Evolutionary conservation across 2,888 invertebrate species (phyloP), one percentile per base, ranked within the genome.

Genomic region (Pristionchus japonicus): DNA sequence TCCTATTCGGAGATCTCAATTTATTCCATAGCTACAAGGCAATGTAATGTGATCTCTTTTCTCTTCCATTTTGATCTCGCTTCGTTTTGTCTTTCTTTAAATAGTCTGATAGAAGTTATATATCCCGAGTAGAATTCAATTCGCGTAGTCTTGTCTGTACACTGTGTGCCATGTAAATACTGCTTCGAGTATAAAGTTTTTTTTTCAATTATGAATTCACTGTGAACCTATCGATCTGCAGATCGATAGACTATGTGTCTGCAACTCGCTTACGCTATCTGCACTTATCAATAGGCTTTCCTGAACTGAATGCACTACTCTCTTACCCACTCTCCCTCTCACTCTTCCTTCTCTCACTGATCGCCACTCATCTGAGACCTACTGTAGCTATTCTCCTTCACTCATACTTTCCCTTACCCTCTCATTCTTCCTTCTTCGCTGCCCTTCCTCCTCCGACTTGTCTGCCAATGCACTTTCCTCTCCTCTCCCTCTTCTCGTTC

Each of bases 1-100:
- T 91, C 17, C 57, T 91, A 3, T 91, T 91, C 52, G 91, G 91
- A 82, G 87, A 89, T 88, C 64, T 90, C n/a, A 43, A 82, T 34
- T 20, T 90, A 40, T 90, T 91, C 49, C 70, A 89, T 47, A 34
- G 13, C 11, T 57, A 82, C 64, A 87, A 87, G 40, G 83, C 84
- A 7, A 34, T 37, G 15, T 61, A 84, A 57, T 83, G 57, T 74
- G 13, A 74, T 74, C 74, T 74, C 27, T 74, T 34, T 40, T 37
- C 74, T 20, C n/a, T 34, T 17, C 37, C 74, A 34, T n/a, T 15
- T 17, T 17, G 34, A n/a, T 67, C n/a, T 67, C 34, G 34, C 17
- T 34, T 67, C 13, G 13, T 67, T 31, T 67, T 67, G 17, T 34
- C 67, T n/a, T 77, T 15, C 40, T 15, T 1, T 77, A 40, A 40